A percentile compares a stretch with the other conserved stretches of the same genome.
Conservation (phyloP, 2,113 vertebrate genomes). For the Campylorhamphus procurvoides region DNA sequence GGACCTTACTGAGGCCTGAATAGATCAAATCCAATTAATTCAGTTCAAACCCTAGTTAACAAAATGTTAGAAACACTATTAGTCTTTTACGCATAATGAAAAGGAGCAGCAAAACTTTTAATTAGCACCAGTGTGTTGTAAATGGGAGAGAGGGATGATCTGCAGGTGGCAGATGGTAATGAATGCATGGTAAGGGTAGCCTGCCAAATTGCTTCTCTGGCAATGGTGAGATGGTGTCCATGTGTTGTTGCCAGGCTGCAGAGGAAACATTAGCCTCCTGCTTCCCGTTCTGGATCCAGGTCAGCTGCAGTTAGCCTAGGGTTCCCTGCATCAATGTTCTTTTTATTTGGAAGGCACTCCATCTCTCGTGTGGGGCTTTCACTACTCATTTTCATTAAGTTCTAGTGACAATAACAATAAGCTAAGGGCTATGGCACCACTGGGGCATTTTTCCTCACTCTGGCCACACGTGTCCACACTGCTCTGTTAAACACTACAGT, state of each 20-base stretch:
- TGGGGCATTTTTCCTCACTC: background rate
- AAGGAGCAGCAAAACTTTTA: background rate
- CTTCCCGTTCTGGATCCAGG: background rate
- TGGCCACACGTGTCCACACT: fast-evolving
- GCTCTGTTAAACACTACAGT: background rate
- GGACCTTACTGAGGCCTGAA: background rate
- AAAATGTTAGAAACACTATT: background rate
- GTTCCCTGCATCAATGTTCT: background rate
- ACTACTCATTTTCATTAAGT: background rate
- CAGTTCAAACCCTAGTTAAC: background rate
- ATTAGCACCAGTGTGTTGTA: background rate
- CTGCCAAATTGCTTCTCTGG: background rate
- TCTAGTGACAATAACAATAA: background rate
- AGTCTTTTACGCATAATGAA: background rate
- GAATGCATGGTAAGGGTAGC: background rate
- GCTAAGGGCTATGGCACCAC: fast-evolving
- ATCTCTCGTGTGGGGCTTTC: background rate
- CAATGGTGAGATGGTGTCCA: background rate
- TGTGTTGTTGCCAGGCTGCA: background rate
- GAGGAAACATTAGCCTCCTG: background rate
- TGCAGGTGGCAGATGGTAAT: background rate
- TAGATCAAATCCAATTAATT: background rate
- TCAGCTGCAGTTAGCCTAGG: background rate
- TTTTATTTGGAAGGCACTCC: background rate
- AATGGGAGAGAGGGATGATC: background rate